Conservation (phyloP, 2,113 vertebrate genomes). For the Anoura caudifer region DNA sequence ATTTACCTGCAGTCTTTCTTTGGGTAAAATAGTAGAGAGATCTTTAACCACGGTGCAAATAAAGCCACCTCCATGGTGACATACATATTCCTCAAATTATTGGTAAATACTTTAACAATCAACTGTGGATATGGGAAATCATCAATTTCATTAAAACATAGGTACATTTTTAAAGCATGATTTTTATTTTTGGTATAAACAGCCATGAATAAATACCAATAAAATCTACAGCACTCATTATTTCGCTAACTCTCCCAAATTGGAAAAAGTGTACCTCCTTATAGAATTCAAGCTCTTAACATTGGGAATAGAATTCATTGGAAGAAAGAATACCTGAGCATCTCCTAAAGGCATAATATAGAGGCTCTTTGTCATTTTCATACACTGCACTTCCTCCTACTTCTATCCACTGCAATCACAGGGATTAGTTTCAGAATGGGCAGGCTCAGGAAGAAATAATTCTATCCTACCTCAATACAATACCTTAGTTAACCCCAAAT, state of each 20-base stretch:
- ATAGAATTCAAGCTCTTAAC: background rate
- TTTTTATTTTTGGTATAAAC: background rate
- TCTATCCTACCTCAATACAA: background rate
- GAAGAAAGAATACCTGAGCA: background rate
- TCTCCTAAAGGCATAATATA: background rate
- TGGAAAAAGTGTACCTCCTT: background rate
- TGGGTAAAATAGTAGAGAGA: background rate
- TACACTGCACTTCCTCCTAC: background rate
- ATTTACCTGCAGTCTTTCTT: background rate
- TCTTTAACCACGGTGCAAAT: background rate
- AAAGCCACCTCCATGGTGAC: background rate
- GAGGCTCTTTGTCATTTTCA: background rate
- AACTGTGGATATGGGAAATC: background rate
- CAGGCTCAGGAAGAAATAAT: background rate
- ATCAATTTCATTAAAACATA: background rate
- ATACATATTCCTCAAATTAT: background rate
- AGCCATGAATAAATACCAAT: background rate
- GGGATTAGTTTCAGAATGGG: background rate
- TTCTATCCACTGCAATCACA: background rate
- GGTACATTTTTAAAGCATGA: background rate
- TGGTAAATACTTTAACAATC: slow-evolving; percentile 9
- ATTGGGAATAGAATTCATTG: background rate
- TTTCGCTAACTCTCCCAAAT: background rate
- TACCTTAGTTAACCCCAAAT: slow-evolving; percentile 10
- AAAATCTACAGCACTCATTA: background rate